These are phyloP conservation scores for Zosterops pallidus DNA, from an alignment of 2,113 vertebrate species.

Conservation along the genomic window DNA sequence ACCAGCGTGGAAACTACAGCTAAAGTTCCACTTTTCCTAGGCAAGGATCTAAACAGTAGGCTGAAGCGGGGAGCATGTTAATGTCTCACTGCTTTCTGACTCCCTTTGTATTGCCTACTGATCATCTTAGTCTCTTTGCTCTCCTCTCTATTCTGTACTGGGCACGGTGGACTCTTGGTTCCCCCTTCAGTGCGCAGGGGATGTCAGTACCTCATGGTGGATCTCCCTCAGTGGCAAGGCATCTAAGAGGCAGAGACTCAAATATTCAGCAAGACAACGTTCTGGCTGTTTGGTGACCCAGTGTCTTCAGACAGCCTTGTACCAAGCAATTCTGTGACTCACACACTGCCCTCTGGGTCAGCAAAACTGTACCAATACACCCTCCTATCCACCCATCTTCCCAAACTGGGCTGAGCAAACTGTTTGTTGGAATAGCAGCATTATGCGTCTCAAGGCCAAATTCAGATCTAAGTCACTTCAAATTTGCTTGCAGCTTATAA, in stretches of 20 bases:
- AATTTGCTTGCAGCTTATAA: not conserved
- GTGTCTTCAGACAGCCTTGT: slow-evolving; percentile 41
- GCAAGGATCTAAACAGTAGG: not conserved
- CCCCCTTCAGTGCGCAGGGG: not conserved
- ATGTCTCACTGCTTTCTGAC: not conserved
- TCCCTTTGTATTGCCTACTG: not conserved
- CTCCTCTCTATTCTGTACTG: not conserved
- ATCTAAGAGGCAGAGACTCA: not conserved
- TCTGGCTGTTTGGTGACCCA: not conserved
- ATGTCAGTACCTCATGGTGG: not conserved
- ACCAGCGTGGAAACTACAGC: not conserved
- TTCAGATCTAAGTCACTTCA: not conserved
- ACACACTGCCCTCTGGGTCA: not conserved
- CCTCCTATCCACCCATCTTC: not conserved
- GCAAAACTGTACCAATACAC: not conserved
- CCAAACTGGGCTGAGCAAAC: not conserved
- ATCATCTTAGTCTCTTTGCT: not conserved
- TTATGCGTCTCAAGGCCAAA: not conserved
- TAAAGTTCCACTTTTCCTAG: not conserved
- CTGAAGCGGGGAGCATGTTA: not conserved
- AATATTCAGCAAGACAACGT: not conserved
- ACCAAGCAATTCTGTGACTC: not conserved
- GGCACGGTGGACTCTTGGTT: not conserved
- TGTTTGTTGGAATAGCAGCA: not conserved
- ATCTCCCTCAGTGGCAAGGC: not conserved